These are phyloP conservation scores for Mechanitis mazaeus DNA, from an alignment of 2,888 invertebrate genomes.

Conservation along the genomic window DNA sequence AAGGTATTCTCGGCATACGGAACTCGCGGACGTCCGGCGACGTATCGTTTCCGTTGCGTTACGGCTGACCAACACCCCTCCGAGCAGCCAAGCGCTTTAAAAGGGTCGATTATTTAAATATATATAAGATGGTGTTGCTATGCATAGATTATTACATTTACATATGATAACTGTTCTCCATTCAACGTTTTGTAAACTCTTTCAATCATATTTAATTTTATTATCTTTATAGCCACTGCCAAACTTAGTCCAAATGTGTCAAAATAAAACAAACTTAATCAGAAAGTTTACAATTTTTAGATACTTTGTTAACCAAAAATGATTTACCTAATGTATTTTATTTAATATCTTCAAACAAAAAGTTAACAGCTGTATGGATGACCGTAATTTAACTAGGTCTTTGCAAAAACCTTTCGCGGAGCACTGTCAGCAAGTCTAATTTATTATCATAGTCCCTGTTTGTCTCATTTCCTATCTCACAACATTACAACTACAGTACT, in stretches of 20 bases:
- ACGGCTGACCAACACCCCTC: slow-evolving; percentile 34
- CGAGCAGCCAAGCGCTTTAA: slow-evolving; percentile 24
- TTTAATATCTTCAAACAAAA: slow-evolving; percentile 18
- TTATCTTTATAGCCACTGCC: not conserved
- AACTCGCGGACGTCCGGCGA: slow-evolving; percentile 37
- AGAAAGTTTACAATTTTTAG: too few species aligned
- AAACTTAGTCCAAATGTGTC: not conserved
- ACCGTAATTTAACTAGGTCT: slow-evolving; percentile 24
- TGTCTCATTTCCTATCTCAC: slow-evolving; percentile 19
- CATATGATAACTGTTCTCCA: slow-evolving; percentile 9
- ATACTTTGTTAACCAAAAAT: not conserved
- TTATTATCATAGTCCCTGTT: slow-evolving; percentile 23
- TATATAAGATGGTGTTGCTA: not conserved
- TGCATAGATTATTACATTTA: slow-evolving; percentile 1
- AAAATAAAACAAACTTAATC: not conserved
- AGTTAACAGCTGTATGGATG: slow-evolving; percentile 18
- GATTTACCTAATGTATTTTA: slow-evolving; percentile 10
- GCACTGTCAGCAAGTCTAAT: slow-evolving; percentile 22
- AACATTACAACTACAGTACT: slow-evolving; percentile 15
- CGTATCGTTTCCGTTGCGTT: slow-evolving; percentile 34
- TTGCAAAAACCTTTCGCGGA: slow-evolving; percentile 22
- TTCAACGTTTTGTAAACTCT: not conserved
- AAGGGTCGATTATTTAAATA: slow-evolving; percentile 14
- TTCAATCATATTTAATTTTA: not conserved
- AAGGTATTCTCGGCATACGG: slow-evolving; percentile 23